Base-by-base conservation (phyloP, 2,113 vertebrate genomes). In the Tyto alba region DNA sequence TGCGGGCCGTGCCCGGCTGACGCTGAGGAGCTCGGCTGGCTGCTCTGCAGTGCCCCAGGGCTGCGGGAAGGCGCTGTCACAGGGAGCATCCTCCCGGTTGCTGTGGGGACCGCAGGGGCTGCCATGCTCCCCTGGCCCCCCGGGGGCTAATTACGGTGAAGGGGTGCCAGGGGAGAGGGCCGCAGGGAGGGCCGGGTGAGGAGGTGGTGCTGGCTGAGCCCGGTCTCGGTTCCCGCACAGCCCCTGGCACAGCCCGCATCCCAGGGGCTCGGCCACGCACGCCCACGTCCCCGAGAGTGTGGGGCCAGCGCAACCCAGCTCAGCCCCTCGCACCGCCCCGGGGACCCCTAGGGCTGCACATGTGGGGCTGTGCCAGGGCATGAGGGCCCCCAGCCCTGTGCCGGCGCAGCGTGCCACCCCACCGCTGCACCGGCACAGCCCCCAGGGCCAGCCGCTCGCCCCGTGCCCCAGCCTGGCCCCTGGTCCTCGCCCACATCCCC, bases 401-500 rank as follows among this genome's bases (percentile, higher is more conserved):
- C 38, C n/a, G 59, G 74, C 52, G 55, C 29, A 14, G 11, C 1
- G 9, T 41, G 34, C 40, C 32, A 19, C 15, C n/a, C n/a, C n/a
- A n/a, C n/a, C n/a, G n/a, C n/a, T n/a, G n/a, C n/a, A n/a, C n/a
- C n/a, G n/a, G n/a, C n/a, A n/a, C n/a, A n/a, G n/a, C n/a, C n/a
- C n/a, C 59, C 7, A 3, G 8, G 25, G 30, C 19, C 27, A 8
- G 8, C 21, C 0, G 2, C 53, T 45, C 2, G 0, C 30, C 21
- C 20, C 4, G 0, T 4, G 21, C 53, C 23, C 40, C 71, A 32
- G 34, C 40, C 38, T 41, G 34, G 38, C 53, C 30, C 29, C 6
- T 0, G 2, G 40, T 29, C 74, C 30, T 53, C 2, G 1, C 26
- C 55, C 0, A 0, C 0, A 15, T 17, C 34, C 47, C 20, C 13